phyloP scores from a whole-genome alignment of 2,797 vertebrate species.

The Lagodon rhomboides region DNA sequence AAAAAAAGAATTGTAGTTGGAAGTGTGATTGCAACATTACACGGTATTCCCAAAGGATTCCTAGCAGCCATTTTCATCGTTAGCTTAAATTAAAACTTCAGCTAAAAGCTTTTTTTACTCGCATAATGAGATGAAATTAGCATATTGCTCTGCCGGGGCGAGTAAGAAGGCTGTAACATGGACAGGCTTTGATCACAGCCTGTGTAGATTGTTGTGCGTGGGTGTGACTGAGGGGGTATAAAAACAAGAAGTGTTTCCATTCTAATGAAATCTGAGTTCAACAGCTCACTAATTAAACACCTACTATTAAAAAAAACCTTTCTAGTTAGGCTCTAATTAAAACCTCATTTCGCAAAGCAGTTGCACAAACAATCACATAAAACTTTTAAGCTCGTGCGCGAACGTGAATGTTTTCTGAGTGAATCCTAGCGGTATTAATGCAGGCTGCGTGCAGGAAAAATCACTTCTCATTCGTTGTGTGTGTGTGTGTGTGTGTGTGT shows the following conservation, averaged over 20 bases:
- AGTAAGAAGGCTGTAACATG: slow-evolving; percentile 9
- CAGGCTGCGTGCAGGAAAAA: neutral
- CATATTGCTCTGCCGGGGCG: slow-evolving; percentile 28
- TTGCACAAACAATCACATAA: neutral
- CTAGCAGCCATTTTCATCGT: neutral
- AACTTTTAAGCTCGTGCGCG: neutral
- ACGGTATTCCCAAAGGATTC: neutral
- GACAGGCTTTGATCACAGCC: slow-evolving; percentile 42
- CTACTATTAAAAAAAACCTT: slow-evolving; percentile 2
- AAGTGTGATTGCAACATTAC: neutral
- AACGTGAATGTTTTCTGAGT: neutral
- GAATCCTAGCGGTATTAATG: neutral
- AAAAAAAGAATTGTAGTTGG: neutral
- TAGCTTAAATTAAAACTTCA: slow-evolving; percentile 7
- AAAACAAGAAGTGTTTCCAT: slow-evolving; percentile 30
- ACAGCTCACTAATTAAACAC: slow-evolving; percentile 67
- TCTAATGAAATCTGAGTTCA: slow-evolving; percentile 41
- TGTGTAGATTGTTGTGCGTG: slow-evolving; percentile 17
- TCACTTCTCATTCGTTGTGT: neutral
- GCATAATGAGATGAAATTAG: slow-evolving; percentile 38
- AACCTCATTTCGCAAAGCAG: slow-evolving; percentile 14
- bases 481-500: slow-evolving; percentile 18
- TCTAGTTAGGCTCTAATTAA: slow-evolving; percentile 3
- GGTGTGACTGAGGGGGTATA: slow-evolving; percentile 10
- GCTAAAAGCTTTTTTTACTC: neutral